These are phyloP conservation scores for Campylorhamphus procurvoides DNA, from an alignment of 2,113 vertebrate species.

Conservation along the genomic window DNA sequence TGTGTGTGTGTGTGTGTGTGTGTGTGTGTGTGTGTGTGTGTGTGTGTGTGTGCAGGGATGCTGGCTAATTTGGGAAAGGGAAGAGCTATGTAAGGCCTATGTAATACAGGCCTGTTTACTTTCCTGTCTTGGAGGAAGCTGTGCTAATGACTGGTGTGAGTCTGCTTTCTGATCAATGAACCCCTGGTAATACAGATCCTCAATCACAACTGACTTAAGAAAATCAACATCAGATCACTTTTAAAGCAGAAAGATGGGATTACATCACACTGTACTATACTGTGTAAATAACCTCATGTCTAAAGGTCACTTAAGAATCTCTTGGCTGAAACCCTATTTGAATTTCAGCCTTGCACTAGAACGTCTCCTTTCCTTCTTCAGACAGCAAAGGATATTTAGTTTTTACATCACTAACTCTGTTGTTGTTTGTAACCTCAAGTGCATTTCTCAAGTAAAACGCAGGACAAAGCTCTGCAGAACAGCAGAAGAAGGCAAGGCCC, in stretches of 20 bases:
- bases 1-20: too few species aligned
- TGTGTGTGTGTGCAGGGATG: accelerated
- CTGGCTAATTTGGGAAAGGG: background rate
- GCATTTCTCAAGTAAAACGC: background rate
- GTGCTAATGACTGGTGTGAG: background rate
- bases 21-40: accelerated
- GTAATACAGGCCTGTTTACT: background rate
- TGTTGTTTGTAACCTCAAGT: background rate
- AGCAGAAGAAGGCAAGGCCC: background rate
- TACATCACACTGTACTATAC: background rate
- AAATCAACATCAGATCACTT: background rate
- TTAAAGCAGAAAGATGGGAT: background rate
- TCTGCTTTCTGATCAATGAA: background rate
- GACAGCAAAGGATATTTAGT: background rate
- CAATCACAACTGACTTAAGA: background rate
- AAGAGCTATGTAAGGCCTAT: background rate
- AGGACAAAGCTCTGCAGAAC: background rate
- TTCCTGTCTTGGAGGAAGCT: background rate
- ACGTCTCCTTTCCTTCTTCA: background rate
- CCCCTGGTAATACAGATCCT: background rate
- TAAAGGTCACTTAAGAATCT: conserved; percentile 13
- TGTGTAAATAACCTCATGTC: background rate
- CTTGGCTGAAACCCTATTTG: background rate
- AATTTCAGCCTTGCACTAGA: background rate
- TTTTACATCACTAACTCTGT: background rate